Conservation (phyloP, 2,888 invertebrate species). For the Monoplex corrugatus region DNA sequence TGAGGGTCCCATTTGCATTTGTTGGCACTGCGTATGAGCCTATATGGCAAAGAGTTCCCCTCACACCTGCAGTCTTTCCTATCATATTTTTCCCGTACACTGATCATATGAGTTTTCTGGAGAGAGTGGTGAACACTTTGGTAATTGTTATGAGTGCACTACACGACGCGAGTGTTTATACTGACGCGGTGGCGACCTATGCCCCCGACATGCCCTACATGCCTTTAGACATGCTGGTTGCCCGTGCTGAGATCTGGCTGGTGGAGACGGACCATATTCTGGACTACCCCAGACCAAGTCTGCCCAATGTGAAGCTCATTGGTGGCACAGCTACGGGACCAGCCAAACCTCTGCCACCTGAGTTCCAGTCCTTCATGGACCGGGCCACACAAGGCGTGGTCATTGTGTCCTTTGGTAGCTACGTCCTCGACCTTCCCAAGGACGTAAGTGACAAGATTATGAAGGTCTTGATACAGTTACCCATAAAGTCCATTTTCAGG, state of each 20-base stretch:
- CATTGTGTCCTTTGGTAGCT: slow-evolving; percentile 63
- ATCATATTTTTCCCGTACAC: background rate
- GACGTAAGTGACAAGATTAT: slow-evolving; percentile 38
- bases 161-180: background rate
- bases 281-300: slow-evolving; percentile 55
- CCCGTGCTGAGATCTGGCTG: slow-evolving; percentile 57
- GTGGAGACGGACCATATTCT: slow-evolving; percentile 58
- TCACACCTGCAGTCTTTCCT: slow-evolving; percentile 41
- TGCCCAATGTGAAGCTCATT: slow-evolving; percentile 59
- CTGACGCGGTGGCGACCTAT: slow-evolving; percentile 43
- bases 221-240: slow-evolving; percentile 36
- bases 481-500: slow-evolving; percentile 53
- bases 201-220: slow-evolving; percentile 49
- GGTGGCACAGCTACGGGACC: slow-evolving; percentile 60
- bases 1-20: slow-evolving; percentile 47
- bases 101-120: slow-evolving; percentile 24
- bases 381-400: slow-evolving; percentile 59
- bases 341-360: slow-evolving; percentile 57
- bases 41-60: slow-evolving; percentile 25
- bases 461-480: slow-evolving; percentile 39
- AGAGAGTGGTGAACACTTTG: slow-evolving; percentile 2
- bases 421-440: slow-evolving; percentile 46
- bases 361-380: slow-evolving; percentile 59
- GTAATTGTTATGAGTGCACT: background rate
- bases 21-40: slow-evolving; percentile 47